Evolutionary conservation across 2,797 vertebrate genomes (phyloP).

Genomic region (Spea hammondii): DNA sequence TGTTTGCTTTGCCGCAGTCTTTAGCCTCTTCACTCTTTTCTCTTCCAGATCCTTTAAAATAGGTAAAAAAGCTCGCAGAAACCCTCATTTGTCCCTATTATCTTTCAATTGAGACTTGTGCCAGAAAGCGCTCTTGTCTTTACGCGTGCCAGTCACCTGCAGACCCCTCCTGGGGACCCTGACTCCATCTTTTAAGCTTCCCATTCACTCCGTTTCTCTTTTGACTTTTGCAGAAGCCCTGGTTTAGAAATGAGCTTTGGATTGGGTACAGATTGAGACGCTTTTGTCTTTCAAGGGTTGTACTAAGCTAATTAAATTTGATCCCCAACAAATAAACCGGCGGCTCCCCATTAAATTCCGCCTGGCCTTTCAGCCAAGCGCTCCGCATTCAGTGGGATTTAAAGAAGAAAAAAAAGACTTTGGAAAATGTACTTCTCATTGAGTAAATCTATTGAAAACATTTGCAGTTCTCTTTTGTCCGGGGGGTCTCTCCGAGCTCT

Average conservation of each 20-base stretch:
- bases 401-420: conserved; percentile 48
- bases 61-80: conserved; percentile 71
- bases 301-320: conserved; percentile 85
- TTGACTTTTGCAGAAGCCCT: conserved; percentile 72
- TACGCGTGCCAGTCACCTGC: conserved; percentile 78
- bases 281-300: conserved; percentile 79
- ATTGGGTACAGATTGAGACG: conserved; percentile 78
- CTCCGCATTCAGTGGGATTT: conserved; percentile 58
- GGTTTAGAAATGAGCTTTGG: conserved; percentile 74
- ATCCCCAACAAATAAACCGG: conserved; percentile 73
- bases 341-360: conserved; percentile 73
- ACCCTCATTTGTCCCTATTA: conserved; percentile 70
- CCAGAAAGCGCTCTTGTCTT: conserved; percentile 75
- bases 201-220: conserved; percentile 67
- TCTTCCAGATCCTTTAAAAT: conserved; percentile 67
- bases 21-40: conserved; percentile 56
- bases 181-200: conserved; percentile 60
- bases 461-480: conserved; percentile 81
- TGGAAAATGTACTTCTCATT: conserved; percentile 73
- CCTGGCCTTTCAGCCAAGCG: conserved; percentile 67
- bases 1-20: conserved; percentile 57
- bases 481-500: conserved; percentile 71
- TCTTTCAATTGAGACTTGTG: conserved; percentile 74
- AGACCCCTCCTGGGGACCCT: conserved; percentile 62
- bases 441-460: conserved; percentile 78